These are phyloP conservation scores for Diaphora mendica DNA, from an alignment of 2,888 invertebrate species.

Conservation along the genomic window DNA sequence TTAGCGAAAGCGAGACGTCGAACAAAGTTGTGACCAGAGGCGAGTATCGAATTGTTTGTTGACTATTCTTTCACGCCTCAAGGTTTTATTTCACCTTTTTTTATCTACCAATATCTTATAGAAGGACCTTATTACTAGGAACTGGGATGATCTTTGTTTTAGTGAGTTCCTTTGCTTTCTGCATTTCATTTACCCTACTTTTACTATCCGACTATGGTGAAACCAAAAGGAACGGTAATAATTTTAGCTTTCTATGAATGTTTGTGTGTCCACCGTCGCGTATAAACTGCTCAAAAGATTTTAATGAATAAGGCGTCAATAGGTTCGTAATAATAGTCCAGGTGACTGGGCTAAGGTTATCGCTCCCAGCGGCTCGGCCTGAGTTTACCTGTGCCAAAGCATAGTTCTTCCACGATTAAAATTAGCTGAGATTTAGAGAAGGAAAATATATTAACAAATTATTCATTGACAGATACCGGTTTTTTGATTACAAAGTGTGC, in stretches of 20 bases:
- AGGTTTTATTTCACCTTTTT: neutral
- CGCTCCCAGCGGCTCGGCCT: no score
- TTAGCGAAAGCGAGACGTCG: neutral
- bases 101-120: neutral
- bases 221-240: no score
- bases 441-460: neutral
- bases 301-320: no score
- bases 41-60: neutral
- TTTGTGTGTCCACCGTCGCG: no score
- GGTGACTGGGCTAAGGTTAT: no score
- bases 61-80: neutral
- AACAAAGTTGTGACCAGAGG: neutral
- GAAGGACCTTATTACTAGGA: neutral
- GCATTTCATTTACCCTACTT: neutral
- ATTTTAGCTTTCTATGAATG: no score
- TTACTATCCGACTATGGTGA: no score
- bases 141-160: neutral
- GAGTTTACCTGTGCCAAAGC: no score
- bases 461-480: neutral
- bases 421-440: neutral
- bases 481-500: slow-evolving; percentile 21
- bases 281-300: no score
- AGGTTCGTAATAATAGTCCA: no score
- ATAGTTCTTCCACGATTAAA: no score
- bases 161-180: neutral